Evolutionary conservation across 2,113 vertebrate genomes (phyloP).

Genomic region (Dendropsophus ebraccatus): DNA sequence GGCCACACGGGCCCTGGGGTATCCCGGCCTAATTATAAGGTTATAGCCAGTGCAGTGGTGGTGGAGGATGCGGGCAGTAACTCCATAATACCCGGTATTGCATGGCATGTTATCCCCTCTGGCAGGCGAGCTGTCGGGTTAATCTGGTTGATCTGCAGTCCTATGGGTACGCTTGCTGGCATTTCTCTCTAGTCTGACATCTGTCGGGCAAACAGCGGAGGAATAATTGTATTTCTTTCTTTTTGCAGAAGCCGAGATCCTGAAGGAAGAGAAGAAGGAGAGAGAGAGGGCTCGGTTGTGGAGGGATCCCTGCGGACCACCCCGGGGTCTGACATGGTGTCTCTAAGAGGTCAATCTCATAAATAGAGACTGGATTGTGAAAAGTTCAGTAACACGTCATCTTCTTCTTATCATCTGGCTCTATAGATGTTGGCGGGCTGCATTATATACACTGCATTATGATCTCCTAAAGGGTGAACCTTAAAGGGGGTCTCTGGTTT

Average conservation of each 20-base stretch:
- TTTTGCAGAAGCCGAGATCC: no score
- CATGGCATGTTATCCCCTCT: neutral
- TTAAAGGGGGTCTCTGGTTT: no score
- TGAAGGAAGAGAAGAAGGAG: slow-evolving; percentile 28
- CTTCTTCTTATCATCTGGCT: neutral
- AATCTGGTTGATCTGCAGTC: slow-evolving; percentile 32
- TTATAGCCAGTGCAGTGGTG: neutral
- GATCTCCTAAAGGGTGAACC: no score
- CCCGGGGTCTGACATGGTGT: neutral
- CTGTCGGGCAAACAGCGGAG: slow-evolving; percentile 49
- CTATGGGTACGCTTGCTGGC: slow-evolving; percentile 42
- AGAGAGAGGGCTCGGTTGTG: neutral
- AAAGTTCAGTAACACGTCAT: neutral
- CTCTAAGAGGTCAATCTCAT: neutral
- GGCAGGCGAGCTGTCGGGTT: neutral
- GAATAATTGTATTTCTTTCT: slow-evolving; percentile 53
- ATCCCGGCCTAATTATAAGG: neutral
- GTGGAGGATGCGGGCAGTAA: neutral
- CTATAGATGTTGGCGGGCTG: no score
- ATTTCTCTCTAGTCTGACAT: slow-evolving; percentile 48
- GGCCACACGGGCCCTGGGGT: neutral
- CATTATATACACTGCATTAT: no score
- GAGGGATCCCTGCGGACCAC: neutral
- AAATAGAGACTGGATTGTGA: neutral
- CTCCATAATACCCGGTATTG: neutral